These are phyloP conservation scores for Cephalotes varians DNA, from an alignment of 2,888 invertebrate genomes.

Conservation along the genomic window DNA sequence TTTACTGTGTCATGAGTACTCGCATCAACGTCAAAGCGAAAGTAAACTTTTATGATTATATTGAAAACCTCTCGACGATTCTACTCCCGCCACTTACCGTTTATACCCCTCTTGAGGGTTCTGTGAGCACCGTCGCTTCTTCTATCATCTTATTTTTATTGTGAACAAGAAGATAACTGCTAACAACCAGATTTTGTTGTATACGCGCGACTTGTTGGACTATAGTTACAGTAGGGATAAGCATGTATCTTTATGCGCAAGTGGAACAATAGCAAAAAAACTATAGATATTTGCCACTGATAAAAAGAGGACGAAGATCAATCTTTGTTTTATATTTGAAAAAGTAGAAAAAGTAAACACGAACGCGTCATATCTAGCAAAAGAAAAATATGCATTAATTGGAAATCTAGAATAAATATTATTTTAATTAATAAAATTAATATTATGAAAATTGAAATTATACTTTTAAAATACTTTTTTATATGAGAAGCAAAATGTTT, in stretches of 20 bases:
- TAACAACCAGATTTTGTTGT: constrained; percentile 50
- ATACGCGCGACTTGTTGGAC: constrained; percentile 3
- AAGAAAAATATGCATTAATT: not conserved
- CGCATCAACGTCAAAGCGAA: constrained; percentile 56
- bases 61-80: constrained; percentile 58
- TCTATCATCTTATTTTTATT: constrained; percentile 58
- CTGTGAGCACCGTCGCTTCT: constrained; percentile 17
- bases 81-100: constrained; percentile 47
- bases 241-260: constrained; percentile 12
- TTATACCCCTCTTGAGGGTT: constrained; percentile 25
- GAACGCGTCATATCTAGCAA: too few relatives aligned
- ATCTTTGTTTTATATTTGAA: too few relatives aligned
- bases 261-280: not conserved
- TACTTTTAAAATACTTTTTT: not conserved
- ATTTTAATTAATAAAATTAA: not conserved
- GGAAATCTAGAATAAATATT: not conserved
- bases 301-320: too few relatives aligned
- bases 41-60: constrained; percentile 63
- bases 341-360: too few relatives aligned
- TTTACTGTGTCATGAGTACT: constrained; percentile 53
- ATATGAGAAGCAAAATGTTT: not conserved
- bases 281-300: not conserved
- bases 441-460: not conserved
- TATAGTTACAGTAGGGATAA: constrained; percentile 5
- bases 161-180: constrained; percentile 32